A percentile compares a stretch with the other conserved stretches of the same genome.
phyloP scores from a whole-genome alignment of 1,140 invertebrate species.

The Argopecten irradians region DNA sequence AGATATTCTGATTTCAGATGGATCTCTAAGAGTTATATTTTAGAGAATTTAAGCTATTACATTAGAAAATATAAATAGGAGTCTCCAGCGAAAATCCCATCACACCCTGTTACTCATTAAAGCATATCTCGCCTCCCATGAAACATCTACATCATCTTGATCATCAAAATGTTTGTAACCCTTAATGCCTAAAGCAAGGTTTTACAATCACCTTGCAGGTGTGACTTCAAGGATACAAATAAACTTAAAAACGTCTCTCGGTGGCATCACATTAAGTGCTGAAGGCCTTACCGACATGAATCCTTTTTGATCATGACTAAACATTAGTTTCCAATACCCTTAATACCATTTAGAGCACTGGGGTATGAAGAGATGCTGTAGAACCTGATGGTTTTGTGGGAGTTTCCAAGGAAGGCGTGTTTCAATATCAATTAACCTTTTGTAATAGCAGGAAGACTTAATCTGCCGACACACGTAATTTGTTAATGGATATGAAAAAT shows the following conservation, averaged over 20 bases:
- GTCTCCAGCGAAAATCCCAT: not conserved
- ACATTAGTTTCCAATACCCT: not conserved
- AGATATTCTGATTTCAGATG: too few relatives aligned
- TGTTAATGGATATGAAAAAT: not conserved
- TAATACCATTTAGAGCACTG: not conserved
- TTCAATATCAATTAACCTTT: not conserved
- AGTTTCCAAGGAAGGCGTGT: not conserved
- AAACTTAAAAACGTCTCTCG: not conserved
- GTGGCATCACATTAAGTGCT: not conserved
- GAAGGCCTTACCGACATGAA: not conserved
- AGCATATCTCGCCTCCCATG: not conserved
- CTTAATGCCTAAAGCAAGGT: not conserved
- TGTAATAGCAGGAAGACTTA: not conserved
- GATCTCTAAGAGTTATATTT: too few relatives aligned
- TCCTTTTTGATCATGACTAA: not conserved
- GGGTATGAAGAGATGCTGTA: not conserved
- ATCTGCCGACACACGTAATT: not conserved
- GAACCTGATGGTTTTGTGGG: not conserved
- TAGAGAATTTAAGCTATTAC: too few relatives aligned
- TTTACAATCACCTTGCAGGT: not conserved
- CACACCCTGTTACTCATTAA: not conserved
- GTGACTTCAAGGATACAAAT: not conserved
- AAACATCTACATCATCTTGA: not conserved
- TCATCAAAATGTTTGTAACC: not conserved
- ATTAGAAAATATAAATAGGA: not conserved